Conservation (phyloP, 92 coral and sea anemone species). For the Palythoa caribaeorum region DNA sequence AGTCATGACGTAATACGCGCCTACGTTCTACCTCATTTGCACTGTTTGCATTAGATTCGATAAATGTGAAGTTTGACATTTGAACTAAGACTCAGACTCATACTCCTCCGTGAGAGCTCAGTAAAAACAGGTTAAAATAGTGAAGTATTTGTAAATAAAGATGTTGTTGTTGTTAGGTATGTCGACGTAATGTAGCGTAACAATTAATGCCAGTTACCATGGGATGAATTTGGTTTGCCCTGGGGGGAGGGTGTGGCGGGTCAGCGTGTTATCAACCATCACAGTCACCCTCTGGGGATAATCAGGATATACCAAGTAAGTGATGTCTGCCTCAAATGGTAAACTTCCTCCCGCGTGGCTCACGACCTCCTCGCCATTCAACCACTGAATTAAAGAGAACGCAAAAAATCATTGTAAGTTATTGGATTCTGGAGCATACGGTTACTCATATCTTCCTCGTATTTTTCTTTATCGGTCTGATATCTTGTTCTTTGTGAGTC, state of each 20-base stretch:
- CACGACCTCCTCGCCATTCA: slow-evolving; percentile 68
- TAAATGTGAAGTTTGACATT: too few species aligned
- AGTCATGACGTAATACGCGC: too few species aligned
- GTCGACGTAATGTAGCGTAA: neutral
- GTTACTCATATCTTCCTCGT: too few species aligned
- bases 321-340: slow-evolving; percentile 84
- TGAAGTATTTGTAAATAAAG: too few species aligned
- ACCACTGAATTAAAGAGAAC: slow-evolving; percentile 63
- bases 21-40: too few species aligned
- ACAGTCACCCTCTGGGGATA: slow-evolving; percentile 63
- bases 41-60: too few species aligned
- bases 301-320: slow-evolving; percentile 17
- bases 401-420: neutral
- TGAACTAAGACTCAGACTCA: neutral
- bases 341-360: slow-evolving; percentile 89
- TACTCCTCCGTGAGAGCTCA: too few species aligned
- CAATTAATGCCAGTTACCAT: slow-evolving; percentile 2
- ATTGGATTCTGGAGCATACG: too few species aligned
- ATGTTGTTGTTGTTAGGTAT: too few species aligned
- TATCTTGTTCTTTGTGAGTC: too few species aligned
- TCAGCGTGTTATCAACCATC: slow-evolving; percentile 66
- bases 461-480: too few species aligned
- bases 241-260: slow-evolving; percentile 27
- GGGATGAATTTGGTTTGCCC: slow-evolving; percentile 12
- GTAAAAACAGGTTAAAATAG: too few species aligned